Base-by-base conservation (phyloP, 2,888 invertebrate genomes). In the Sipha maydis region DNA sequence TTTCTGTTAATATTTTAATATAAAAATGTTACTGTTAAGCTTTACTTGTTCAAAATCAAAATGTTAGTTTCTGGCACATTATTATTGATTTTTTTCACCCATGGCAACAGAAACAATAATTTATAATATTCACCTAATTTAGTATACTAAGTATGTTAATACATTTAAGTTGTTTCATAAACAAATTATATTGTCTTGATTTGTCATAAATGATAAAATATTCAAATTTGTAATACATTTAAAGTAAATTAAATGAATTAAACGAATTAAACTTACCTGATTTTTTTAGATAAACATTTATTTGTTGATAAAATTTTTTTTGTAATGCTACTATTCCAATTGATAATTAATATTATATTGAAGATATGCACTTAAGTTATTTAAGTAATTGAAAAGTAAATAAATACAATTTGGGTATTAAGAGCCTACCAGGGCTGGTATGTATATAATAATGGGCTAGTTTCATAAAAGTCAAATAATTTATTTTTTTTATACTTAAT, bases 81-180 rank as follows among this genome's bases (percentile, higher is more conserved):
- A 28, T 85, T 56, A 85, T 85, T 85, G 85, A 85, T 85, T 85
- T 56, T 85, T 69, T 34, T 78, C 54, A 21, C 71, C 85, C 85
- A 7, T 85, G 71, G 85, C 85, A 85, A 85, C 85, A 56, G 71
- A 61, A 79, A 79, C 56, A 79, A 48, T 73, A 54, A 56, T 48
- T 77, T 5, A 67, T 83, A 83, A 54, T 8, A 77, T 5, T 77
- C 54, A 28, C 19, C 48, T 19, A 77, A 71, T 83, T 28, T 25
- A 83, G 38, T 83, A 31, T 38, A 75, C 54, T 34, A 61, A 75
- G 19, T 34, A 17, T 38, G 8, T 61, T 61, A 7, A 34, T 34
- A 34, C 21, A 17, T 71, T 28, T 31, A 31, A 71, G 28, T 71
- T 38, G 5, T 17, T 38, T 34, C 19, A 19, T 21, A 73, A 28